Conservation (phyloP, 2,797 vertebrate species). For the Gastrophryne carolinensis region DNA sequence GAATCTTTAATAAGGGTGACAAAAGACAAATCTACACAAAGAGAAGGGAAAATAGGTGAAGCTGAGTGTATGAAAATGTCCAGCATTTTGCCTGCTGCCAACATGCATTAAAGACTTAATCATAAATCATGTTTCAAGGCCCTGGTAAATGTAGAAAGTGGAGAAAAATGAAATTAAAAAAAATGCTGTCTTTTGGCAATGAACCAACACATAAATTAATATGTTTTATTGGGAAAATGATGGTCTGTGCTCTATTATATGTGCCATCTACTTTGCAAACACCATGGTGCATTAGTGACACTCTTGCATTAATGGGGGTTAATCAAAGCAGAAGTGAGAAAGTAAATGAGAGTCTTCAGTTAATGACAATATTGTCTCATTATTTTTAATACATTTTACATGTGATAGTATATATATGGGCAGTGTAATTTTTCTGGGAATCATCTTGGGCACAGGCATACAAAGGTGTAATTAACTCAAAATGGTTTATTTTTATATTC, state of each 20-base stretch:
- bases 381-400: no score
- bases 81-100: constrained; percentile 7
- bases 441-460: no score
- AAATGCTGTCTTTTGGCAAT: constrained; percentile 31
- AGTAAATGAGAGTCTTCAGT: neutral
- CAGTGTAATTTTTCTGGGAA: no score
- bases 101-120: constrained; percentile 32
- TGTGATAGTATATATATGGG: no score
- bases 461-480: no score
- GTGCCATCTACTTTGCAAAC: constrained; percentile 13
- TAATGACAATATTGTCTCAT: no score
- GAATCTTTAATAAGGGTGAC: constrained; percentile 31
- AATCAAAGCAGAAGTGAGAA: neutral
- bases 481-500: no score
- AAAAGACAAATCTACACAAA: constrained; percentile 38
- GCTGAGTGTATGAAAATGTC: constrained; percentile 16
- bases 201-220: constrained; percentile 48
- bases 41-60: constrained; percentile 12
- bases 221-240: constrained; percentile 18
- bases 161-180: constrained; percentile 46
- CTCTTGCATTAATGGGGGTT: neutral
- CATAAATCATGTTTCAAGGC: constrained; percentile 45
- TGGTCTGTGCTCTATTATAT: constrained; percentile 6
- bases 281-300: neutral
- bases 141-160: constrained; percentile 35